Base-by-base conservation (phyloP, 2,888 invertebrate species). In the Drosophila affinis region DNA sequence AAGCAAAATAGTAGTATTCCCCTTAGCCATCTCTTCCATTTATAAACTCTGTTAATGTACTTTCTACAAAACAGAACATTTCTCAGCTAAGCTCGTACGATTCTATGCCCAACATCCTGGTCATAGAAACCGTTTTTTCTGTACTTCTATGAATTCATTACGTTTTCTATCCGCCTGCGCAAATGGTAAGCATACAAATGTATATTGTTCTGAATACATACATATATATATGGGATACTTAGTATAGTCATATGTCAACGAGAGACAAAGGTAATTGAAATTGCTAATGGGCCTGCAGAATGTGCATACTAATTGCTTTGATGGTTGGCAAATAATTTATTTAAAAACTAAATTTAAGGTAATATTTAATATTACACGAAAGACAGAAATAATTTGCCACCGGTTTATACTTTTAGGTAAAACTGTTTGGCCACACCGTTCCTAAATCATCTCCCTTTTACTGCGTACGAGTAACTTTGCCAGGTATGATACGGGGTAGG, bases 181-280 rank as follows among this genome's bases (percentile, higher is more conserved):
- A 69, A 54, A 54, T 52, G 39, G 29, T 44, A 44, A 18, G 29
- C 44, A 47, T 45, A 68, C 53, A 69, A 34, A 24, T 44, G 39
- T 61, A 56, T 45, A 46, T 52, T 57, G 51, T 32, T 54, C 44
- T 47, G 55, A 49, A 70, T 39, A 32, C 18, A 21, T 29, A 21
- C 9, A 7, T 21, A 39, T 21, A 49, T 59, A 32, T 46, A 69
- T 44, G n/a, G 24, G 27, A 29, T n/a, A 14, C 39, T 14, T 39
- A 14, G 14, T 6, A 6, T 5, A 14, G 44, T n/a, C 62, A 53
- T 62, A 62, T 75, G 72, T 62, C 59, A 68, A 55, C 27, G n/a
- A 48, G 51, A 57, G 65, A 57, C 70, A 80, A 72, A 68, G 73
- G 63, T 69, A 84, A 75, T 78, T 65, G 62, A 73, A 76, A 75